phyloP scores from a whole-genome alignment of 2,888 invertebrate species.

The Erebia epiphron region DNA sequence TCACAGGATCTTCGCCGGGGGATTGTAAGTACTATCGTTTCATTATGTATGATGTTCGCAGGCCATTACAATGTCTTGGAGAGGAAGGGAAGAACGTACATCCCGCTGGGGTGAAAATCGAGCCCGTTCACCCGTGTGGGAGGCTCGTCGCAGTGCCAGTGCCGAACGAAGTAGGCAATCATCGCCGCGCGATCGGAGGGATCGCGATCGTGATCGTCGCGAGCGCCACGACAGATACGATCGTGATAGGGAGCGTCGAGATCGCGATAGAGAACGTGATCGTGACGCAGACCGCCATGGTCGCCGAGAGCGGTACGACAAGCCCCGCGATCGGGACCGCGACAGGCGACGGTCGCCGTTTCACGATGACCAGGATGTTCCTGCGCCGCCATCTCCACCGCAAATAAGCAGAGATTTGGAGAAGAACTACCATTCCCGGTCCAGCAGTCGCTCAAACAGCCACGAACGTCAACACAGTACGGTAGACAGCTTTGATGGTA shows the following conservation, averaged over 20 bases:
- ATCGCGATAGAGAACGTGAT: constrained; percentile 51
- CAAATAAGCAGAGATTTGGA: constrained; percentile 53
- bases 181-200: constrained; percentile 49
- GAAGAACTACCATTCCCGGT: constrained; percentile 40
- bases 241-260: constrained; percentile 47
- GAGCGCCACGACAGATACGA: constrained; percentile 50
- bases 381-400: constrained; percentile 68
- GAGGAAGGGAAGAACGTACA: constrained; percentile 66
- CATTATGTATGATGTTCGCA: constrained; percentile 71
- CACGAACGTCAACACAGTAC: constrained; percentile 49
- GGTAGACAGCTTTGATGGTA: constrained; percentile 46
- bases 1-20: constrained; percentile 45
- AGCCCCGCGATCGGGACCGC: constrained; percentile 45
- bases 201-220: constrained; percentile 51
- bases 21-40: constrained; percentile 63
- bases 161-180: constrained; percentile 52
- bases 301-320: constrained; percentile 53
- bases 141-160: constrained; percentile 59
- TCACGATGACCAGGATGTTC: constrained; percentile 54
- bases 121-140: constrained; percentile 67
- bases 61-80: constrained; percentile 74
- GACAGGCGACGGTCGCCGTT: constrained; percentile 48
- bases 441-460: constrained; percentile 55
- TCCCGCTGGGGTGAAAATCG: constrained; percentile 65
- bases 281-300: constrained; percentile 46